A percentile compares a stretch with the other conserved stretches of the same genome.
Conservation (phyloP, 1,140 invertebrate species). For the Orius laevigatus region DNA sequence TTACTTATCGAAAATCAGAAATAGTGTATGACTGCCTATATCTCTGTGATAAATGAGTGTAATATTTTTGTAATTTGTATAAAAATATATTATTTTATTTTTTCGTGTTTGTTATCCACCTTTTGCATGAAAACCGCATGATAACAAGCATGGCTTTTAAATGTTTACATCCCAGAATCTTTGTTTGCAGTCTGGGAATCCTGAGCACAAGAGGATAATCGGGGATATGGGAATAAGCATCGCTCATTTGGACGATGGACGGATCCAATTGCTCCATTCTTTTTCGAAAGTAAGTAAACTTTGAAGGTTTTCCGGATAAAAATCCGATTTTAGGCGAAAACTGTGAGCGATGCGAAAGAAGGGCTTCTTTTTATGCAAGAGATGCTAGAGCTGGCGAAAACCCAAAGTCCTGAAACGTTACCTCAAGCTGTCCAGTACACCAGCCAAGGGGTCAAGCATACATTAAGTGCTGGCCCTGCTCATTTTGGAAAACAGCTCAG, state of each 20-base stretch:
- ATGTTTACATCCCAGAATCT: too few relatives aligned
- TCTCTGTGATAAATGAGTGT: too few relatives aligned
- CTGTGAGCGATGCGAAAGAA: slow-evolving; percentile 72
- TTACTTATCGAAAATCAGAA: slow-evolving; percentile 9
- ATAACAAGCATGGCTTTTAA: too few relatives aligned
- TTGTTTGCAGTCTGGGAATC: slow-evolving; percentile 50
- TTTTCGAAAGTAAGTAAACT: slow-evolving; percentile 56
- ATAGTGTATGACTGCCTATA: neutral
- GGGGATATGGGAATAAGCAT: slow-evolving; percentile 90
- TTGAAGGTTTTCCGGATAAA: neutral
- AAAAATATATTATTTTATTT: too few relatives aligned
- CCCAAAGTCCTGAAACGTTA: slow-evolving; percentile 34
- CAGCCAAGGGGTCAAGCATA: slow-evolving; percentile 24
- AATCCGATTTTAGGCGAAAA: slow-evolving; percentile 67
- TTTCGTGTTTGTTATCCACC: too few relatives aligned
- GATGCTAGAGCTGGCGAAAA: slow-evolving; percentile 80
- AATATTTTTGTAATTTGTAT: too few relatives aligned
- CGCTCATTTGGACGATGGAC: slow-evolving; percentile 69
- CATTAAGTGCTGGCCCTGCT: slow-evolving; percentile 65
- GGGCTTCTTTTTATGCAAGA: slow-evolving; percentile 93
- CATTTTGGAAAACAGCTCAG: slow-evolving; percentile 73
- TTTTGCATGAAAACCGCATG: too few relatives aligned
- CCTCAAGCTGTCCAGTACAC: slow-evolving; percentile 21
- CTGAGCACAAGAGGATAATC: slow-evolving; percentile 74
- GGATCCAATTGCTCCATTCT: slow-evolving; percentile 78